Base-by-base conservation (phyloP, 2,797 vertebrate genomes). In the Onychomys leucogaster region DNA sequence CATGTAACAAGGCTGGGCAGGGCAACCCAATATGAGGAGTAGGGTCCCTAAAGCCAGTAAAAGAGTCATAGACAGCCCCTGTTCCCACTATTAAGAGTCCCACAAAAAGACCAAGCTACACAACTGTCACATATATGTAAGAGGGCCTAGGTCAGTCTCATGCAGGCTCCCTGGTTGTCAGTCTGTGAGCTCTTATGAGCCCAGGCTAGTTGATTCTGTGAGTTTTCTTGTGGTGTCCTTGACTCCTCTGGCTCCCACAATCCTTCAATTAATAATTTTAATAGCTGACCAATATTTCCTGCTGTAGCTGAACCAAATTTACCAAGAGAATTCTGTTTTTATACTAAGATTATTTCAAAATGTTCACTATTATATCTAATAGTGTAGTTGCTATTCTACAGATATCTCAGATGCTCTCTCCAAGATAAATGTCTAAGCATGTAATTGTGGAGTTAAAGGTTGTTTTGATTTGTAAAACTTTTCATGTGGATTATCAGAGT, bases 321-420 rank as follows among this genome's bases (percentile, higher is more conserved):
- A 41, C 67, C 34, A 88, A 91, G 59, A 81, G 12, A 88, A 61
- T 87, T 91, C 65, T 96, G 46, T 59, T 67, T 87, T 65, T 29
- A 49, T 78, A 69, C 78, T 96, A 96, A 94, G 27, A 25, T 55
- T 90, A 80, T 94, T 96, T 90, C 87, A 89, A 6, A 73, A 32
- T 86, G 55, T 91, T 94, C 55, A 89, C 12, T 94, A 23, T 63
- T 76, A 59, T 52, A 82, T 57, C 6, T 6, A 94, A 9, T 55
- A 43, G 67, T 90, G 55, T 90, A n/a, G 85, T 12, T 83, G 46
- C 37, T 63, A 73, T 41, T 29, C 92, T 88, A 52, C n/a, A 89
- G 71, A 88, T 14, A 82, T 83, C 87, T 93, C 80, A 91, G 46
- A 71, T 76, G 61, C 75, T 89, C 80, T 52, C 83, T 67, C 2